Conservation (phyloP, 2,797 vertebrate species). For the Scarus forsteni region DNA sequence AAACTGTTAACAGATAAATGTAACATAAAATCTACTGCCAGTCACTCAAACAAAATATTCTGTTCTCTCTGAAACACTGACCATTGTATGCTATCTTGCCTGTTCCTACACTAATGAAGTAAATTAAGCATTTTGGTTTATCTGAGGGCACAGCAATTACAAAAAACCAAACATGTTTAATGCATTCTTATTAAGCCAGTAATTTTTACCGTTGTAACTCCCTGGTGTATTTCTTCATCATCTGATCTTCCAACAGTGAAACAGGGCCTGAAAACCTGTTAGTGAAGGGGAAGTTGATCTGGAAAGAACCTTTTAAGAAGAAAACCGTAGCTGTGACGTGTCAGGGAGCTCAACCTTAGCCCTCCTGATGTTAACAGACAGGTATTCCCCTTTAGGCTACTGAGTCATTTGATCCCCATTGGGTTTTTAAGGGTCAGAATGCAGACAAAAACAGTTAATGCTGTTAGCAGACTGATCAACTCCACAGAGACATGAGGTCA, state of each 20-base stretch:
- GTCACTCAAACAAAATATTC: too few species aligned
- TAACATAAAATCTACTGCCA: too few species aligned
- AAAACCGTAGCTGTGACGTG: conserved; percentile 57
- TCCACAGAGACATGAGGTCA: conserved; percentile 27
- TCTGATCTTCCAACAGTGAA: conserved; percentile 36
- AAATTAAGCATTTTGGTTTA: too few species aligned
- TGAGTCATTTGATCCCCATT: conserved; percentile 28
- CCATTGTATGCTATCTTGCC: too few species aligned
- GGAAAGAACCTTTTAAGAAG: conserved; percentile 82
- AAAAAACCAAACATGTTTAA: background rate
- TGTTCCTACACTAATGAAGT: too few species aligned
- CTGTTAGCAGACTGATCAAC: conserved; percentile 44
- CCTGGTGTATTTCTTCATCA: background rate
- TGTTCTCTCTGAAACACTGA: too few species aligned
- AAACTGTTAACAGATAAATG: too few species aligned
- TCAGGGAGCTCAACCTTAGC: conserved; percentile 12
- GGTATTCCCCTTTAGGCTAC: conserved; percentile 78
- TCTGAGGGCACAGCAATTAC: too few species aligned
- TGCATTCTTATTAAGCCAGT: conserved; percentile 29
- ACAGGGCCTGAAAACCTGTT: conserved; percentile 56
- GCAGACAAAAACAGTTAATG: conserved; percentile 44
- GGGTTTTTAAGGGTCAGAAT: conserved; percentile 21
- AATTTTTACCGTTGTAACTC: conserved; percentile 37
- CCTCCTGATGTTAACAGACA: conserved; percentile 48
- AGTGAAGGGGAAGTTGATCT: conserved; percentile 71